Conservation (phyloP, 2,797 vertebrate species). For the Hemibagrus guttatus region DNA sequence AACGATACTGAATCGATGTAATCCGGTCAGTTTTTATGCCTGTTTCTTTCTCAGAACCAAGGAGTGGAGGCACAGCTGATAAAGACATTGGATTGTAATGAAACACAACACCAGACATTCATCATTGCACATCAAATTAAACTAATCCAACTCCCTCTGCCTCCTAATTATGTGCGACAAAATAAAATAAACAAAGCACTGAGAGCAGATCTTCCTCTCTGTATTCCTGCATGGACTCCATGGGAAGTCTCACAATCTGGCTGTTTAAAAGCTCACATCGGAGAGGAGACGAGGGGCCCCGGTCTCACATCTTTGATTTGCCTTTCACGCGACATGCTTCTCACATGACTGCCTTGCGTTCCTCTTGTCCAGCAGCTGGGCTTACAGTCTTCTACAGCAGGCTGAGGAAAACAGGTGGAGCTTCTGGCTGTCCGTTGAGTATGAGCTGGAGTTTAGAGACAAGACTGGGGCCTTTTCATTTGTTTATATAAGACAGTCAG, state of each 20-base stretch:
- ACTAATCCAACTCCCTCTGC: slow-evolving; percentile 49
- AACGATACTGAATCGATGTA: slow-evolving; percentile 15
- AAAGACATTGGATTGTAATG: slow-evolving; percentile 56
- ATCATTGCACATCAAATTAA: slow-evolving; percentile 59
- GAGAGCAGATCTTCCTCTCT: slow-evolving; percentile 52
- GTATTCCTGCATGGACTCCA: slow-evolving; percentile 60
- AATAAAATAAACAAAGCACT: slow-evolving; percentile 71
- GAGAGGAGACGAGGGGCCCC: slow-evolving; percentile 41
- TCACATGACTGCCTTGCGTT: slow-evolving; percentile 69
- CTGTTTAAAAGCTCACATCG: slow-evolving; percentile 61
- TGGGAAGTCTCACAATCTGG: slow-evolving; percentile 63
- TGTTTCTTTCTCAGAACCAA: slow-evolving; percentile 32
- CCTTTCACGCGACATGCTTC: slow-evolving; percentile 66
- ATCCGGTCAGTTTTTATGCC: neutral
- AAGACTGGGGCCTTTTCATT: slow-evolving; percentile 13
- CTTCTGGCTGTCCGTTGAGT: slow-evolving; percentile 50
- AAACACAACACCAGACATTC: slow-evolving; percentile 55
- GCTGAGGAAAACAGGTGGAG: slow-evolving; percentile 69
- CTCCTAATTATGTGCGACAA: slow-evolving; percentile 65
- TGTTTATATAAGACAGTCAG: slow-evolving; percentile 59
- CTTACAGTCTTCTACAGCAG: slow-evolving; percentile 34
- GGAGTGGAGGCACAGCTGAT: slow-evolving; percentile 12
- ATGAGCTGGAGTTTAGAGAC: slow-evolving; percentile 20
- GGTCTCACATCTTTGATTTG: slow-evolving; percentile 62
- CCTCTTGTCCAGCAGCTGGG: slow-evolving; percentile 65